Evolutionary conservation across 2,113 vertebrate genomes (phyloP).

Genomic region (Australoheros scitulus): DNA sequence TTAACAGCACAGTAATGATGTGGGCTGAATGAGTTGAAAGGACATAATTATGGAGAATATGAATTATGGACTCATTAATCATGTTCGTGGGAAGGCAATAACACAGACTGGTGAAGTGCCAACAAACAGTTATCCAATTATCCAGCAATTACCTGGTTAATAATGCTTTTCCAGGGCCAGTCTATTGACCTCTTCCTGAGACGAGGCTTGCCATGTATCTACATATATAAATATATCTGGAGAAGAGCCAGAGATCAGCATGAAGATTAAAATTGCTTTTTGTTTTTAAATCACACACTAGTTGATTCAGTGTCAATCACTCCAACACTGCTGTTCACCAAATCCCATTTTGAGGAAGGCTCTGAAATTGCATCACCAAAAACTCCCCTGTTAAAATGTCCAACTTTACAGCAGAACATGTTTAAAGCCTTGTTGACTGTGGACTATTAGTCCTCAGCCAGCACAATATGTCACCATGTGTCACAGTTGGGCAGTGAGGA

Average conservation of each 20-base stretch:
- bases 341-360: not conserved
- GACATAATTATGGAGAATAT: constrained; percentile 60
- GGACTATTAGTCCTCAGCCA: not conserved
- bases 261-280: not conserved
- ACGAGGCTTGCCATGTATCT: not conserved
- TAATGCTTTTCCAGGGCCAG: constrained; percentile 53
- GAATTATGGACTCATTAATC: constrained; percentile 71
- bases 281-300: not conserved
- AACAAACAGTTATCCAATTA: constrained; percentile 71
- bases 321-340: not conserved
- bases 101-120: constrained; percentile 44
- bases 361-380: not conserved
- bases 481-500: too few relatives aligned
- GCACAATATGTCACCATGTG: too few relatives aligned
- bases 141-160: constrained; percentile 68
- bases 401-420: not conserved
- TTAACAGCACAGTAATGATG: constrained; percentile 40
- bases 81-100: constrained; percentile 56
- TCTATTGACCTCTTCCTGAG: constrained; percentile 23
- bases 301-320: not conserved
- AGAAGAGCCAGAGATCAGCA: not conserved
- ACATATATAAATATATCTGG: not conserved
- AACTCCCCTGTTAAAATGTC: not conserved
- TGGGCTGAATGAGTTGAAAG: constrained; percentile 44
- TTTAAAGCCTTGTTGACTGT: not conserved